Conservation (phyloP, 2,888 invertebrate species). For the Branchellion lobata region DNA sequence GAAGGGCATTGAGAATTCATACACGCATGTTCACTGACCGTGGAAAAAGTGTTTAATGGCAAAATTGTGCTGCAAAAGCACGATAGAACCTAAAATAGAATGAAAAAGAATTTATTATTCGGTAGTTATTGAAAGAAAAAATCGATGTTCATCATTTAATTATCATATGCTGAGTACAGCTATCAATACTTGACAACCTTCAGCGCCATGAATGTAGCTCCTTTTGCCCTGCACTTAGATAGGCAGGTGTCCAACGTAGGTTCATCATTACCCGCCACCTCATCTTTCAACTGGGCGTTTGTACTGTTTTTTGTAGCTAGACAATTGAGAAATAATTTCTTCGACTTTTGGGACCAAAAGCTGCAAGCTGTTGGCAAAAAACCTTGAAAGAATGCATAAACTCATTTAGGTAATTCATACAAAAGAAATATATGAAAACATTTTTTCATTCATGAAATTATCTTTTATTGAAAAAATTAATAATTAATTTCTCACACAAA, state of each 20-base stretch:
- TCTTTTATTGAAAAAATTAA: neutral
- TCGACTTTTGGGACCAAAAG: slow-evolving; percentile 1
- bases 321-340: slow-evolving; percentile 1
- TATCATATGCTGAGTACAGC: too few relatives aligned
- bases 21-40: neutral
- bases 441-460: neutral
- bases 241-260: slow-evolving; percentile 27
- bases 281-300: slow-evolving; percentile 15
- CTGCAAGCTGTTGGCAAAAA: neutral
- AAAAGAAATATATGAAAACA: neutral
- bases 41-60: neutral
- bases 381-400: neutral
- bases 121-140: neutral
- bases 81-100: neutral
- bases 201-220: slow-evolving; percentile 31
- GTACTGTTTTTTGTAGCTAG: neutral
- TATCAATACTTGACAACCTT: slow-evolving; percentile 5
- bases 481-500: too few relatives aligned
- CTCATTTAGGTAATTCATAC: neutral
- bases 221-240: slow-evolving; percentile 5
- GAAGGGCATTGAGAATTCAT: slow-evolving; percentile 5
- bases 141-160: too few relatives aligned
- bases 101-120: slow-evolving; percentile 7
- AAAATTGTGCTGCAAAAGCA: neutral
- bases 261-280: slow-evolving; percentile 20